Evolutionary conservation across 2,113 vertebrate species (phyloP).

Genomic region (Redunca redunca): DNA sequence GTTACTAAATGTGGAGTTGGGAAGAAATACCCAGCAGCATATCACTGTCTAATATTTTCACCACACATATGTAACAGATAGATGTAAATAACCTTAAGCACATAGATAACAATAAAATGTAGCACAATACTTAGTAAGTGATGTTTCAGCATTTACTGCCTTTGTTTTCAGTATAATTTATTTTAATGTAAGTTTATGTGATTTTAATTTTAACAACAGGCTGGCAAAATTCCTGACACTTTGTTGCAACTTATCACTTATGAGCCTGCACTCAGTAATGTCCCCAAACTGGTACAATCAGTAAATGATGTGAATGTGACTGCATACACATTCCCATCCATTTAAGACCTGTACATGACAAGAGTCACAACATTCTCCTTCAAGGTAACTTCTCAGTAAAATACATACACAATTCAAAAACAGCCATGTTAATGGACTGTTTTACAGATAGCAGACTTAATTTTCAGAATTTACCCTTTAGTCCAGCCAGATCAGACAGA

Average conservation of each 20-base stretch:
- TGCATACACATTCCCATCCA: background rate
- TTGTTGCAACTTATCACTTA: background rate
- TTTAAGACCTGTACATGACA: background rate
- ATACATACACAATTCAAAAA: background rate
- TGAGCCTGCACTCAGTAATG: background rate
- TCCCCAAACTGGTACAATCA: background rate
- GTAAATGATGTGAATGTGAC: background rate
- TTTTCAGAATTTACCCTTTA: constrained; percentile 16
- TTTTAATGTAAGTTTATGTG: background rate
- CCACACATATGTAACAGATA: background rate
- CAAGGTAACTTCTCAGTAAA: background rate
- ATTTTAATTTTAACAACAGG: constrained; percentile 32
- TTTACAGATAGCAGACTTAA: constrained; percentile 3
- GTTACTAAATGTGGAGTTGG: background rate
- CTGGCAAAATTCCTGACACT: background rate
- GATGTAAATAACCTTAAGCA: background rate
- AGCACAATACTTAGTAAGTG: background rate
- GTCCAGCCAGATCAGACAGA: background rate
- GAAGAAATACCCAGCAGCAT: background rate
- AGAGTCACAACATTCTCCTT: constrained; percentile 15
- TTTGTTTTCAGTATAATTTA: constrained; percentile 15
- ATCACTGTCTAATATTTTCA: background rate
- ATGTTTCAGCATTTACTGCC: background rate
- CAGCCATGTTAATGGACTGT: background rate
- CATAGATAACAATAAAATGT: background rate